Evolutionary conservation across 2,888 invertebrate species (phyloP).

Genomic region (Pseudeuparius sepicola): DNA sequence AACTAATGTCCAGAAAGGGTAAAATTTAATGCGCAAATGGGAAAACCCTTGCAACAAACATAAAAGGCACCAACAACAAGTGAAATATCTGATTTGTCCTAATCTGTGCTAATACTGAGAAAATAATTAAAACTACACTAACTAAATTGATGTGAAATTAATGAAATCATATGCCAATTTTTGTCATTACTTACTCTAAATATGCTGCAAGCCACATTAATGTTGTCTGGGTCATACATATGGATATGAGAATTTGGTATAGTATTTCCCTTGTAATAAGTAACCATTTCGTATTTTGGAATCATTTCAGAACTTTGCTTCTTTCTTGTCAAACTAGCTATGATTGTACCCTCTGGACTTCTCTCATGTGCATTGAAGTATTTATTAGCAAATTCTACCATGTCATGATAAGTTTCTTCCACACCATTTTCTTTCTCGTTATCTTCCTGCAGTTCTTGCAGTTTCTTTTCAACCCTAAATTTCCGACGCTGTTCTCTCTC

Average conservation of each 20-base stretch:
- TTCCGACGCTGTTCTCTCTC: constrained; percentile 74
- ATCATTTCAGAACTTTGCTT: constrained; percentile 67
- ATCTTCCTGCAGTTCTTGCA: constrained; percentile 67
- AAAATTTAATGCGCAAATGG: too few species aligned
- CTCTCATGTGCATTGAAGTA: constrained; percentile 85
- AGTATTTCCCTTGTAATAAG: constrained; percentile 75
- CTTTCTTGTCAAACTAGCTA: constrained; percentile 75
- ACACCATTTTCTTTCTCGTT: constrained; percentile 44
- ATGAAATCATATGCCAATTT: too few species aligned
- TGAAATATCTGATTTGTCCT: too few species aligned
- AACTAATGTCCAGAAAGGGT: too few species aligned
- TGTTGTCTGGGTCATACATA: constrained; percentile 90
- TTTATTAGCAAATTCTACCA: constrained; percentile 87
- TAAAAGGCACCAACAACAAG: too few species aligned
- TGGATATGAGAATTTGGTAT: constrained; percentile 92
- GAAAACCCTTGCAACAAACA: too few species aligned
- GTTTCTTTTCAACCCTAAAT: constrained; percentile 74
- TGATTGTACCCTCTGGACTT: constrained; percentile 78
- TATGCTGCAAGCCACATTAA: constrained; percentile 77
- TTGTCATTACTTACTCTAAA: constrained; percentile 75
- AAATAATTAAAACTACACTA: too few species aligned
- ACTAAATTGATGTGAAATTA: too few species aligned
- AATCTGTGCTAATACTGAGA: too few species aligned
- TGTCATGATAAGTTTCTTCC: constrained; percentile 62
- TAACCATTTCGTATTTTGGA: constrained; percentile 88